Evolutionary conservation across 2,888 invertebrate species (phyloP), one percentile per base, ranked within the genome.

Genomic region (Cerceris ruficornis): DNA sequence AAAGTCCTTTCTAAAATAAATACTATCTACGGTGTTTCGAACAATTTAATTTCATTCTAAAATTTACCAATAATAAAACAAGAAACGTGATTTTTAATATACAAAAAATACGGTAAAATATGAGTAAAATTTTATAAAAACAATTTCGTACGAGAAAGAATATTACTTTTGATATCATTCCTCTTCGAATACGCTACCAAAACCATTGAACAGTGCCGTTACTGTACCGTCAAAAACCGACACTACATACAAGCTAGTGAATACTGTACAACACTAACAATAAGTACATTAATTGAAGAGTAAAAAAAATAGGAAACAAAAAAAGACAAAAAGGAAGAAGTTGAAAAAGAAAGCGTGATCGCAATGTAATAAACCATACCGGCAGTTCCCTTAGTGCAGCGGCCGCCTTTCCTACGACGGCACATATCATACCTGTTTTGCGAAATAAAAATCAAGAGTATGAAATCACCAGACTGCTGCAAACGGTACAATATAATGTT

Each of bases 381-480:
- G 94, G 98, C 98, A 93, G 98, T 98, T 96, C 98, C 98, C 95
- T 98, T 97, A 93, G 98, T 98, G 95, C 98, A 98, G 94, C 98
- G 96, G 93, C 98, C 98, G 94, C 98, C 98, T 95, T 98, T 98
- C 94, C 98, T 95, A 93, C 98, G 96, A 92, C 98, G 96, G 95
- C 98, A 98, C 98, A 98, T 98, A 96, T 98, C 98, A 94, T 98
- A 98, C 96, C 98, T 98, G 96, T 94, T 94, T 94, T 93, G 84
- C 86, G 90, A 88, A 88, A 90, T 91, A 90, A 91, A 91, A 91
- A 90, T 91, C 88, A 88, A 84, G 90, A 79, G 88, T 90, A 90
- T 91, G 89, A 91, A 90, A 90, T 91, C 84, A 88, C 90, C 81
- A 80, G 81, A 49, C 69, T 64, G 62, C 74, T 43, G 67, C 64